These are phyloP conservation scores for Malacoraja senta DNA, from an alignment of 2,797 vertebrate genomes.

Conservation along the genomic window DNA sequence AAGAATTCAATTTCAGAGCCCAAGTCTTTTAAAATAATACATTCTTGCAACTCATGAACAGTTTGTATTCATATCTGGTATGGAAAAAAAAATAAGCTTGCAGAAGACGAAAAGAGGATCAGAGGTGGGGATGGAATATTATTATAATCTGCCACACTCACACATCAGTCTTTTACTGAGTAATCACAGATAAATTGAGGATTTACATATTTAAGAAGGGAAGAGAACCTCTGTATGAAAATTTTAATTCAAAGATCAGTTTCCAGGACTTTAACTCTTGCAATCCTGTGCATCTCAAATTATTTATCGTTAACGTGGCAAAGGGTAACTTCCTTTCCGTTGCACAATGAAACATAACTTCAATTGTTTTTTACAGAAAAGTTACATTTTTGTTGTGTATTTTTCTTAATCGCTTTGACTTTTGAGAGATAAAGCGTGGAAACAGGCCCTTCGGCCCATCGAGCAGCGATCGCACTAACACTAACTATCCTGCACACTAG, in stretches of 20 bases:
- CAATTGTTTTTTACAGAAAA: neutral
- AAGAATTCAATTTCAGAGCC: constrained; percentile 74
- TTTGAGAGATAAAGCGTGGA: too few species aligned
- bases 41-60: constrained; percentile 60
- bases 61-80: constrained; percentile 64
- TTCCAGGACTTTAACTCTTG: constrained; percentile 34
- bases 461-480: too few species aligned
- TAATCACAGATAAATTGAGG: constrained; percentile 75
- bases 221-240: constrained; percentile 55
- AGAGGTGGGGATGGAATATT: constrained; percentile 65
- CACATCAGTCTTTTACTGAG: constrained; percentile 66
- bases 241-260: constrained; percentile 54
- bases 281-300: neutral
- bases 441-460: too few species aligned
- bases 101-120: constrained; percentile 69
- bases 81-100: constrained; percentile 58
- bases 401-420: too few species aligned
- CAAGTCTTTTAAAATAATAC: constrained; percentile 74
- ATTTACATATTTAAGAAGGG: constrained; percentile 73
- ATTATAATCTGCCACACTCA: constrained; percentile 69
- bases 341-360: neutral
- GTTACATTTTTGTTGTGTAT: too few species aligned
- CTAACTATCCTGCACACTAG: too few species aligned
- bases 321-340: neutral
- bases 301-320: neutral